These are phyloP conservation scores for Cynaeus angustus DNA, from an alignment of 2,888 invertebrate genomes.

Conservation along the genomic window DNA sequence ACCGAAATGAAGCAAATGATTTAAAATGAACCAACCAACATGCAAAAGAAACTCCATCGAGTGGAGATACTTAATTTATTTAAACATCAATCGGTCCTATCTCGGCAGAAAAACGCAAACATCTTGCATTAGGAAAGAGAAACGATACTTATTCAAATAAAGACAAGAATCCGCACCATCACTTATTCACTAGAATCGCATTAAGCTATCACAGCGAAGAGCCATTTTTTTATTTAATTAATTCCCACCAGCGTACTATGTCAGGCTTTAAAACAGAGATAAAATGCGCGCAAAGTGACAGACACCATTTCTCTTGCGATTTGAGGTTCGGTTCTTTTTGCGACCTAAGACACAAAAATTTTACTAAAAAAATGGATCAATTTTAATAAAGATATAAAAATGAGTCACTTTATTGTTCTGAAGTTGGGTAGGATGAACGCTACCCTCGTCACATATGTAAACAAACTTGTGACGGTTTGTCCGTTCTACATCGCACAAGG, in stretches of 20 bases:
- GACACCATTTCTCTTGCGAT: slow-evolving; percentile 68
- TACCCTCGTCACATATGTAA: slow-evolving; percentile 15
- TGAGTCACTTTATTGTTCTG: background rate
- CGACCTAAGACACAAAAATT: background rate
- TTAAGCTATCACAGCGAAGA: slow-evolving; percentile 68
- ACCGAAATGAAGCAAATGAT: slow-evolving; percentile 26
- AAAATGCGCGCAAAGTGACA: slow-evolving; percentile 69
- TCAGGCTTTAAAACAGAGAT: slow-evolving; percentile 70
- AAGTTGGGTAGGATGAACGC: background rate
- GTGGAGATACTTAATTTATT: slow-evolving; percentile 42
- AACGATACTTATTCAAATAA: slow-evolving; percentile 61
- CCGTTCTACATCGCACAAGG: background rate
- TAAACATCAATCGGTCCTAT: slow-evolving; percentile 45
- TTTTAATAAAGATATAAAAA: background rate
- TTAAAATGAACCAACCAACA: slow-evolving; percentile 29
- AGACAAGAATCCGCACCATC: slow-evolving; percentile 64
- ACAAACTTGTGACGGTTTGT: slow-evolving; percentile 5
- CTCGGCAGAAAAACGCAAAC: slow-evolving; percentile 34
- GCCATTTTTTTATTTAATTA: slow-evolving; percentile 70
- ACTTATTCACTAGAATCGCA: slow-evolving; percentile 68
- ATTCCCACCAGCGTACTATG: slow-evolving; percentile 70
- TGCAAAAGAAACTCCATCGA: slow-evolving; percentile 20
- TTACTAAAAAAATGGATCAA: background rate
- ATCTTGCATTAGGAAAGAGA: slow-evolving; percentile 9
- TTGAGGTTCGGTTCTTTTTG: slow-evolving; percentile 57